Conservation (phyloP, 2,888 invertebrate species). For the Hyposoter dolosus region DNA sequence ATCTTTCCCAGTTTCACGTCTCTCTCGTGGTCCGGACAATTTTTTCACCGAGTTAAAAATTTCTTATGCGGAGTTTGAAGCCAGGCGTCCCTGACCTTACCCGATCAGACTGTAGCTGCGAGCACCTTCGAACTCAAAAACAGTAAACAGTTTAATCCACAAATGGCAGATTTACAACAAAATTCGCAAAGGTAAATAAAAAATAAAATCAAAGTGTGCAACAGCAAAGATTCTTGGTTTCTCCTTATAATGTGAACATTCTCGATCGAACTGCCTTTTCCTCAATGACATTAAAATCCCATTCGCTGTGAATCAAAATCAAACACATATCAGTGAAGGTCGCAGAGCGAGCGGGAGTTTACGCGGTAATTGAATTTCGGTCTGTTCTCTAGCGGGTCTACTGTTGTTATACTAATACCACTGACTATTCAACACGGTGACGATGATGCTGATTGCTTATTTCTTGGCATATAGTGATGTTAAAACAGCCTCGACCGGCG, state of each 20-base stretch:
- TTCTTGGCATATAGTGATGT: slow-evolving; percentile 39
- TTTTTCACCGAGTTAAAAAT: slow-evolving; percentile 50
- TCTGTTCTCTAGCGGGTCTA: slow-evolving; percentile 29
- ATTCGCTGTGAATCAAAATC: slow-evolving; percentile 26
- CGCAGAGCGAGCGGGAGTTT: slow-evolving; percentile 37
- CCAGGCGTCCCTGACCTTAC: slow-evolving; percentile 61
- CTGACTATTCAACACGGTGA: slow-evolving; percentile 26
- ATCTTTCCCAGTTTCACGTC: slow-evolving; percentile 7
- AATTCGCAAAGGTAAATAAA: not conserved
- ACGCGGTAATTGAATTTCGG: slow-evolving; percentile 54
- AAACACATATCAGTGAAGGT: slow-evolving; percentile 44
- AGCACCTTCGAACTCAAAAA: not conserved
- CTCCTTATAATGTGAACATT: not conserved
- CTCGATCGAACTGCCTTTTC: not conserved
- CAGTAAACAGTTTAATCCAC: slow-evolving; percentile 1
- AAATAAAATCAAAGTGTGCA: no score
- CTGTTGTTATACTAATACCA: slow-evolving; percentile 24
- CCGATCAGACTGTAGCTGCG: slow-evolving; percentile 12
- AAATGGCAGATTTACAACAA: not conserved
- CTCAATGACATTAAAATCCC: not conserved
- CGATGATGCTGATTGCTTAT: slow-evolving; percentile 37
- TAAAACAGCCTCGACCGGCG: slow-evolving; percentile 54
- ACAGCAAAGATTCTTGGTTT: not conserved
- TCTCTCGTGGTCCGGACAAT: slow-evolving; percentile 3
- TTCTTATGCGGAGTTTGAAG: slow-evolving; percentile 42